Percentiles rank a stretch among this genome's conserved stretches.
These are phyloP conservation scores for Blastomussa wellsi DNA, from an alignment of 92 coral and sea anemone genomes.

Conservation along the genomic window DNA sequence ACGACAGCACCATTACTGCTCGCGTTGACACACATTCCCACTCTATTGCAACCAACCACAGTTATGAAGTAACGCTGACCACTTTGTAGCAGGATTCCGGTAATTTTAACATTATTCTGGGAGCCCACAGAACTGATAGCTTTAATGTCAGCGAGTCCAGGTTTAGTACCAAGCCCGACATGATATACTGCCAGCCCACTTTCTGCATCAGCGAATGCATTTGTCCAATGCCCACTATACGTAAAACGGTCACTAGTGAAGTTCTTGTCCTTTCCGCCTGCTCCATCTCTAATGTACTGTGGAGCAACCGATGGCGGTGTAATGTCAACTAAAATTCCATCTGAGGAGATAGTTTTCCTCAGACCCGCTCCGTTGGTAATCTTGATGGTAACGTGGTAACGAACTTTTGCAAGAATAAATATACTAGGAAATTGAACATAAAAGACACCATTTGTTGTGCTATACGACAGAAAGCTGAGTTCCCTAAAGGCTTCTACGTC, in stretches of 20 bases:
- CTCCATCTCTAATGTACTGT: conserved; percentile 74
- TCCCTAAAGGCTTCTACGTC: conserved; percentile 45
- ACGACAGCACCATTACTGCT: conserved; percentile 84
- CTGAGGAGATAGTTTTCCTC: conserved; percentile 59
- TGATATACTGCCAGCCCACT: conserved; percentile 69
- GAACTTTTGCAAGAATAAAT: conserved; percentile 45
- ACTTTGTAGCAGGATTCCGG: conserved; percentile 59
- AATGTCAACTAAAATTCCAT: conserved; percentile 79
- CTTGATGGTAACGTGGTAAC: conserved; percentile 72
- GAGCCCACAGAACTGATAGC: conserved; percentile 47
- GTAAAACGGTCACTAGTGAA: conserved; percentile 48
- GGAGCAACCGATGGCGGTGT: conserved; percentile 73
- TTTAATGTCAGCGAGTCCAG: conserved; percentile 64
- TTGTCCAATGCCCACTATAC: conserved; percentile 84
- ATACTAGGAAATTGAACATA: conserved; percentile 50
- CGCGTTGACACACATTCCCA: conserved; percentile 79
- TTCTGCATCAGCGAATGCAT: conserved; percentile 85
- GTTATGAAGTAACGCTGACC: conserved; percentile 70
- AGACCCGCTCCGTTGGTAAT: conserved; percentile 73
- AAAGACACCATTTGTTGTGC: conserved; percentile 16
- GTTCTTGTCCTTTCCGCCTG: conserved; percentile 65
- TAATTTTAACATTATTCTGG: conserved; percentile 52
- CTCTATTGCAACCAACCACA: conserved; percentile 80
- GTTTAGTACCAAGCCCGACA: conserved; percentile 76
- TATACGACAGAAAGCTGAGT: background rate